Conservation (phyloP, 2,797 vertebrate genomes). For the Danio tinwini region DNA sequence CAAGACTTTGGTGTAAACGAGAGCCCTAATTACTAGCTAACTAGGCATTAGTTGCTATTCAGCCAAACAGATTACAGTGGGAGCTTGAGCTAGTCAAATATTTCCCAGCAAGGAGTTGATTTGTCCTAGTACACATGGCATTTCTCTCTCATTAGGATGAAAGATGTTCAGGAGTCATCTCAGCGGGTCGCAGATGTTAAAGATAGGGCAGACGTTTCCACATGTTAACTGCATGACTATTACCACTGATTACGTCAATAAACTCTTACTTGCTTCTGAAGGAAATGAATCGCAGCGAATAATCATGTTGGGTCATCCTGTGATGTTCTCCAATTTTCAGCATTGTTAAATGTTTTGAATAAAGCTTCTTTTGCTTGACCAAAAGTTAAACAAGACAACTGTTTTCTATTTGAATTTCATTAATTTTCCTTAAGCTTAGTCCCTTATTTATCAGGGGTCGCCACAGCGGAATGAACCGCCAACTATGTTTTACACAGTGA, state of each 20-base stretch:
- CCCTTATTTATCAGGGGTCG: too few relatives aligned
- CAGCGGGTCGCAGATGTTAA: background rate
- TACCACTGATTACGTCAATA: slow-evolving; percentile 40
- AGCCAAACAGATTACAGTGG: background rate
- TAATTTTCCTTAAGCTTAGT: too few relatives aligned
- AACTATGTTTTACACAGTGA: too few relatives aligned
- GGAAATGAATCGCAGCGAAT: background rate
- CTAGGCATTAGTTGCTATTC: slow-evolving; percentile 46
- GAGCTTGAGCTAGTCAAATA: background rate
- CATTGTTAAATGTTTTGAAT: background rate
- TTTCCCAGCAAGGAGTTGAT: background rate
- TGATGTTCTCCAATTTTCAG: background rate
- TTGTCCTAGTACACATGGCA: background rate
- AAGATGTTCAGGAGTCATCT: background rate
- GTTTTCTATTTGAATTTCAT: background rate
- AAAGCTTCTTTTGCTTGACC: background rate
- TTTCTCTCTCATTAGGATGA: slow-evolving; percentile 1
- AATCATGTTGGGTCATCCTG: background rate
- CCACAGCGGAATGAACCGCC: too few relatives aligned
- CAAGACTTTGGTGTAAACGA: slow-evolving; percentile 56
- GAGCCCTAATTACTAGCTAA: slow-evolving; percentile 49
- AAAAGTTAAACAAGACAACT: background rate
- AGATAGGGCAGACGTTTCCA: background rate
- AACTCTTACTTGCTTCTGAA: slow-evolving; percentile 8
- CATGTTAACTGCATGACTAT: slow-evolving; percentile 43